Conservation (phyloP, 2,797 vertebrate genomes). For the Clarias platycephalus region DNA sequence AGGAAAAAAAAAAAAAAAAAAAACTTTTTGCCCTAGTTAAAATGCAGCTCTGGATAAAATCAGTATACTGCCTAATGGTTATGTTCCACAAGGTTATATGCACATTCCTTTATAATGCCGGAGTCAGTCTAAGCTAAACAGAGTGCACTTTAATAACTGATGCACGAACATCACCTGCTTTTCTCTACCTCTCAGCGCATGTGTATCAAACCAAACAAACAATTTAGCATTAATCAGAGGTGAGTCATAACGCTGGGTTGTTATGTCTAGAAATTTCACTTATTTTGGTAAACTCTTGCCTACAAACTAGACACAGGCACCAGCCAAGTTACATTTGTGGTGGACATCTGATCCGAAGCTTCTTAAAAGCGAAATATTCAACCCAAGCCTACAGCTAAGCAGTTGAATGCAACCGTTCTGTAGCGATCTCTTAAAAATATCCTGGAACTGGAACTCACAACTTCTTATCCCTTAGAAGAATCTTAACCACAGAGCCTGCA, state of each 20-base stretch:
- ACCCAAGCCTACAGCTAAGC: background rate
- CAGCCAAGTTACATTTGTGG: background rate
- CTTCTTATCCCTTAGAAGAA: background rate
- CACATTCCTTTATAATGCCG: background rate
- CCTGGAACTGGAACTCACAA: background rate
- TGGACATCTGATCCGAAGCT: background rate
- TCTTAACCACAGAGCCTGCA: conserved; percentile 6
- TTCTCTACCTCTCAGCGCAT: background rate
- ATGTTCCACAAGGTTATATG: background rate
- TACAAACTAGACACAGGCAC: background rate
- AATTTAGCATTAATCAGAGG: background rate
- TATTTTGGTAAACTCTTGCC: background rate
- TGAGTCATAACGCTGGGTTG: background rate
- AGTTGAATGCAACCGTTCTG: background rate
- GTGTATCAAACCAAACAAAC: background rate
- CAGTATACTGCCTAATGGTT: background rate
- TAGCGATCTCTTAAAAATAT: background rate
- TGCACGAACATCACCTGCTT: background rate
- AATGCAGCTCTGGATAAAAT: background rate
- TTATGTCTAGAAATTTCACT: conserved; percentile 13
- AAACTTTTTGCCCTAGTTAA: background rate
- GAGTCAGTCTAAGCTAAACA: background rate
- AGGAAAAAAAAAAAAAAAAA: too few species aligned
- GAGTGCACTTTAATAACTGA: background rate
- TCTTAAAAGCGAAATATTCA: background rate